Percentiles rank a stretch among this genome's conserved stretches.
phyloP scores from a whole-genome alignment of 2,888 invertebrate genomes.

The Ariolimax columbianus region DNA sequence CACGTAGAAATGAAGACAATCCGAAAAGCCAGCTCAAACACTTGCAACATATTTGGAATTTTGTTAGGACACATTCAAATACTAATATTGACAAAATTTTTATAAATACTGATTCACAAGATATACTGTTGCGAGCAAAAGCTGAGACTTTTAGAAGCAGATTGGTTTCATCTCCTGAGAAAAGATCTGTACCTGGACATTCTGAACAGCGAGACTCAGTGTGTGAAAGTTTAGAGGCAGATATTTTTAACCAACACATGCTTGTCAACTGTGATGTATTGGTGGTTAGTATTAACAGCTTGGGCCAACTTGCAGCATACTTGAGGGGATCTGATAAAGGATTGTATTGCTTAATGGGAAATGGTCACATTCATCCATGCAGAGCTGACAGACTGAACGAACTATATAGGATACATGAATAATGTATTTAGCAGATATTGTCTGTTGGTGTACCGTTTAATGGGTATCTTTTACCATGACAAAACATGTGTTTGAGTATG shows the following conservation, averaged over 20 bases:
- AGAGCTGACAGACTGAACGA: conserved; percentile 22
- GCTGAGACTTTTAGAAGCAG: neutral
- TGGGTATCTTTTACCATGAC: too few relatives aligned
- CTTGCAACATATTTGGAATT: conserved; percentile 35
- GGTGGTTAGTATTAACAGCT: conserved; percentile 36
- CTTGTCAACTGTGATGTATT: conserved; percentile 46
- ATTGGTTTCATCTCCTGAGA: neutral
- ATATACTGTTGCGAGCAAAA: neutral
- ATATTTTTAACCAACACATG: conserved; percentile 33
- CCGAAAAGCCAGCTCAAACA: neutral
- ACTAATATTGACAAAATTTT: conserved; percentile 34
- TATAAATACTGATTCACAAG: conserved; percentile 30
- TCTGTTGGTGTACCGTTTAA: too few relatives aligned
- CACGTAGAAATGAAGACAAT: neutral
- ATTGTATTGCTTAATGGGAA: conserved; percentile 36
- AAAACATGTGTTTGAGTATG: too few relatives aligned
- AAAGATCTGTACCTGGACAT: neutral
- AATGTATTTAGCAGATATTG: too few relatives aligned
- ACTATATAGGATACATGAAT: conserved; percentile 27
- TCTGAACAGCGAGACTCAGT: neutral
- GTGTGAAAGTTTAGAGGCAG: conserved; percentile 37
- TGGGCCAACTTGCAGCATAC: conserved; percentile 41
- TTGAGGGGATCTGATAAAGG: conserved; percentile 34
- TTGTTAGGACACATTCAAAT: conserved; percentile 11
- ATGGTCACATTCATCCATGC: conserved; percentile 38